Evolutionary conservation across 2,888 invertebrate genomes (phyloP).

Genomic region (Palloptera scutellata): DNA sequence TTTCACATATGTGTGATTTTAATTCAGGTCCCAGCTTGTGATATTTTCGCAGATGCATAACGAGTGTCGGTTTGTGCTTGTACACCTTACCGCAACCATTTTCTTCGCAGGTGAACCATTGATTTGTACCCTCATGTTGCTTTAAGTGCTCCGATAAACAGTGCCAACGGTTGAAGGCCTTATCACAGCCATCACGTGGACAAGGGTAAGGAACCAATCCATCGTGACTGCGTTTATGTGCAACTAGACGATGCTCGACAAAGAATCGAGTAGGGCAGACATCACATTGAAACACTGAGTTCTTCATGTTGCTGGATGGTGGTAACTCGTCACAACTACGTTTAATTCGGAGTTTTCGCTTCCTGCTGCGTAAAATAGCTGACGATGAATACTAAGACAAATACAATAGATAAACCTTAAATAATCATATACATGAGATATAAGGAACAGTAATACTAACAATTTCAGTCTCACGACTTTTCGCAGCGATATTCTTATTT

Average conservation of each 20-base stretch:
- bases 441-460: background rate
- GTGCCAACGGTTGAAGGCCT: constrained; percentile 47
- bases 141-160: constrained; percentile 46
- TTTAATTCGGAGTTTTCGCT: too few species aligned
- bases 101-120: constrained; percentile 43
- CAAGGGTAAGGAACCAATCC: constrained; percentile 51
- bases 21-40: constrained; percentile 50
- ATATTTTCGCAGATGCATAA: constrained; percentile 47
- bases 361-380: too few species aligned
- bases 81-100: constrained; percentile 50
- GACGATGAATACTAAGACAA: too few species aligned
- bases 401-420: too few species aligned
- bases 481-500: background rate
- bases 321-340: too few species aligned
- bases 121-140: constrained; percentile 44
- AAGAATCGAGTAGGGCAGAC: constrained; percentile 44
- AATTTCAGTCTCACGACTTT: background rate
- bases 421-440: too few species aligned
- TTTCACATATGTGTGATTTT: constrained; percentile 54
- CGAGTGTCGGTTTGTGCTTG: constrained; percentile 51
- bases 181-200: constrained; percentile 44
- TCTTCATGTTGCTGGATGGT: background rate
- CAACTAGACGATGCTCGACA: constrained; percentile 43
- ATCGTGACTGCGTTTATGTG: constrained; percentile 51
- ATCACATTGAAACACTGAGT: constrained; percentile 41